These are phyloP conservation scores for Onthophagus sagittarius DNA, from an alignment of 2,888 invertebrate genomes.

Conservation along the genomic window DNA sequence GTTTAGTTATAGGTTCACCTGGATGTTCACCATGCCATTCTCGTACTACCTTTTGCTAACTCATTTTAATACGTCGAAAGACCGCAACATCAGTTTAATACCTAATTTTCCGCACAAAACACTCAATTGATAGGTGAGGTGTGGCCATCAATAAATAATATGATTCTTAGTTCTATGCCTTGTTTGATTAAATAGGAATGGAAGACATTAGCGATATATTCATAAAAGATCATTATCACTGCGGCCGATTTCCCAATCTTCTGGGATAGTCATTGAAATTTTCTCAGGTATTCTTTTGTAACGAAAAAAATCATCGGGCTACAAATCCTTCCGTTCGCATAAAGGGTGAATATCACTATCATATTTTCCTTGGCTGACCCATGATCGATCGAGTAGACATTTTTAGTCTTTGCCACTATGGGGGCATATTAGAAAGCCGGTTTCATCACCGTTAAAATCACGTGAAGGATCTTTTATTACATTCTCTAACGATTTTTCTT, in stretches of 20 bases:
- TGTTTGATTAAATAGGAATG: slow-evolving; percentile 38
- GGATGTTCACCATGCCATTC: slow-evolving; percentile 7
- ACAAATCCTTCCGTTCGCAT: no score
- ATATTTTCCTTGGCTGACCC: no score
- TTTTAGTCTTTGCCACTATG: no score
- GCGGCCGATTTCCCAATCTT: no score
- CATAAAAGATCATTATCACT: slow-evolving; percentile 39
- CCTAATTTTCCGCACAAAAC: no score
- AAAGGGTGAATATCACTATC: no score
- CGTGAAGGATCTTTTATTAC: slow-evolving; percentile 31
- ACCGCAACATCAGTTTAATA: slow-evolving; percentile 17
- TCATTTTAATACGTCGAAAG: slow-evolving; percentile 23
- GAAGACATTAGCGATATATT: slow-evolving; percentile 38
- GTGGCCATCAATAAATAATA: slow-evolving; percentile 36
- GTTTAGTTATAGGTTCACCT: slow-evolving; percentile 13
- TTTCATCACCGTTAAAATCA: no score
- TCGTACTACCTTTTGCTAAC: slow-evolving; percentile 21
- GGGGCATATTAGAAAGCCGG: no score
- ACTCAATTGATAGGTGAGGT: no score
- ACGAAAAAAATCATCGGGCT: slow-evolving; percentile 21
- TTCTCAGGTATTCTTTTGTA: no score
- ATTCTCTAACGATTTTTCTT: slow-evolving; percentile 23
- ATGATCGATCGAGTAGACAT: no score
- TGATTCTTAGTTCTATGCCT: slow-evolving; percentile 35
- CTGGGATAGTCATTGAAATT: no score